phyloP scores from a whole-genome alignment of 2,888 invertebrate genomes.

The Proisotoma minuta region DNA sequence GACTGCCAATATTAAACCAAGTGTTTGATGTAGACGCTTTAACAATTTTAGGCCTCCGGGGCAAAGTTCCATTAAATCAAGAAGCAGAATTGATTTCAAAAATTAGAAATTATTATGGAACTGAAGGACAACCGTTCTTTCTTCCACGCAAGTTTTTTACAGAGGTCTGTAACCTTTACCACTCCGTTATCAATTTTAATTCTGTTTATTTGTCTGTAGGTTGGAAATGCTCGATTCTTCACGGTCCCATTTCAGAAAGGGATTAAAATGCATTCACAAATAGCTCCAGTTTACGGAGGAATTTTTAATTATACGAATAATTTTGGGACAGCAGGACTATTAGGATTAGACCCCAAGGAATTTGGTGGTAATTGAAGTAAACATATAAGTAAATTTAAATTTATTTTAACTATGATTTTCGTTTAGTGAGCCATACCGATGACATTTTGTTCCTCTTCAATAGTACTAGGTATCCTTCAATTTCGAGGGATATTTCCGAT shows the following conservation, averaged over 20 bases:
- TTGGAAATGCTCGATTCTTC: constrained; percentile 41
- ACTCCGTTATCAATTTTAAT: no score
- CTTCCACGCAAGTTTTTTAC: constrained; percentile 18
- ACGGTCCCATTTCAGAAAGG: constrained; percentile 31
- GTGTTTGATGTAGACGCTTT: constrained; percentile 14
- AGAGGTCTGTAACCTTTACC: constrained; percentile 19
- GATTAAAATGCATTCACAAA: constrained; percentile 34
- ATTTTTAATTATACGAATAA: constrained; percentile 25
- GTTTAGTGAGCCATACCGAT: constrained; percentile 8
- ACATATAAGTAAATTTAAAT: neutral
- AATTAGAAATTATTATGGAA: constrained; percentile 23
- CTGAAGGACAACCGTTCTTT: neutral
- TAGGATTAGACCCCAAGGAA: constrained; percentile 14
- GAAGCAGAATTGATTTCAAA: neutral
- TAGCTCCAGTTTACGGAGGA: constrained; percentile 38
- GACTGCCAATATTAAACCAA: no score
- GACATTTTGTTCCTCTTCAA: constrained; percentile 27
- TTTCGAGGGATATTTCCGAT: constrained; percentile 19
- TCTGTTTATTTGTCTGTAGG: constrained; percentile 20
- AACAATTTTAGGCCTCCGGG: constrained; percentile 15
- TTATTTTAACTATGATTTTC: neutral
- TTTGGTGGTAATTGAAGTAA: constrained; percentile 17
- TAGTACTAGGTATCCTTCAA: constrained; percentile 24
- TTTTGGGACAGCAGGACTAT: constrained; percentile 13
- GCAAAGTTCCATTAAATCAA: constrained; percentile 10